Evolutionary conservation across 1,140 invertebrate species (phyloP).

Genomic region (Odontomachus brunneus): DNA sequence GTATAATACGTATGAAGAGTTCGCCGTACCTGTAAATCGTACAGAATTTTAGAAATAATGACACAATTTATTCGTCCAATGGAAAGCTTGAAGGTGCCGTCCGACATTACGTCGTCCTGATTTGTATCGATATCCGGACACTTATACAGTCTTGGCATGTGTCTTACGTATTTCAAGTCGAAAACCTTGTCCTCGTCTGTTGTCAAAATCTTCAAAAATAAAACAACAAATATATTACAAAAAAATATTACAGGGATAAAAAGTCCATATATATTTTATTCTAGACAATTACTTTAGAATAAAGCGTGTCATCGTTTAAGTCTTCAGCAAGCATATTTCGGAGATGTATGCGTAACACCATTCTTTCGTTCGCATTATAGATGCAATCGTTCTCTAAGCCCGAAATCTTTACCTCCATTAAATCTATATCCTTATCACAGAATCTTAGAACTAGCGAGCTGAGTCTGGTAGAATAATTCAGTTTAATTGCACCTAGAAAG

Average conservation of each 20-base stretch:
- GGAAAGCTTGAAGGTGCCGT: conserved; percentile 90
- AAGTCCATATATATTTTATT: background rate
- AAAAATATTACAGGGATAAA: background rate
- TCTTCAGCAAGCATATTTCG: conserved; percentile 90
- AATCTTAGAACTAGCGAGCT: conserved; percentile 88
- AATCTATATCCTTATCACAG: conserved; percentile 90
- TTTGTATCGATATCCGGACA: conserved; percentile 82
- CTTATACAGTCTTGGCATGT: conserved; percentile 87
- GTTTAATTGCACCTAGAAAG: conserved; percentile 89
- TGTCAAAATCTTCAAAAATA: conserved; percentile 86
- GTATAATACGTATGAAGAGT: background rate
- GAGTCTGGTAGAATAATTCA: conserved; percentile 90
- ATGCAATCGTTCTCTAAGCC: conserved; percentile 91
- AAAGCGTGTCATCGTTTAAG: conserved; percentile 91
- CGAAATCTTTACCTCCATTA: conserved; percentile 88
- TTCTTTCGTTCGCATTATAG: conserved; percentile 92
- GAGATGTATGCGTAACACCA: conserved; percentile 90
- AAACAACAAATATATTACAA: conserved; percentile 35
- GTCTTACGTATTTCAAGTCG: conserved; percentile 91
- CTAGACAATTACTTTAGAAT: conserved; percentile 88
- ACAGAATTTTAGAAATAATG: conserved; percentile 89
- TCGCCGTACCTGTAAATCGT: conserved; percentile 88
- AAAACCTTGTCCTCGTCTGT: conserved; percentile 92
- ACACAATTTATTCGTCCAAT: conserved; percentile 91
- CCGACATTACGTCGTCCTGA: conserved; percentile 87